phyloP scores from a whole-genome alignment of 2,888 invertebrate genomes.

The Pycnomerus fuliginosus region DNA sequence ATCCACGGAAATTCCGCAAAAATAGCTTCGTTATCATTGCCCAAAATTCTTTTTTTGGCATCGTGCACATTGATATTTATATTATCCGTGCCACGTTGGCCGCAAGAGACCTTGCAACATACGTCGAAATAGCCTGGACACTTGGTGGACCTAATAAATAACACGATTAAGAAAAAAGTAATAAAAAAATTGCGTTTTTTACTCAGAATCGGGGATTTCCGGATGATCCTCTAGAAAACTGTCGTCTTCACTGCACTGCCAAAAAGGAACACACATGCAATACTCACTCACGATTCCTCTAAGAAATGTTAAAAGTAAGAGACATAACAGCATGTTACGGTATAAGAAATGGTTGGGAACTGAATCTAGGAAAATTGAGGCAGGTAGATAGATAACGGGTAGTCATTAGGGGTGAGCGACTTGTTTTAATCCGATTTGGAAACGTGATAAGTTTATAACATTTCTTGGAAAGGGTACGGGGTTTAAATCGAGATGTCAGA shows the following conservation, averaged over 20 bases:
- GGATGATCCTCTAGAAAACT: slow-evolving; percentile 40
- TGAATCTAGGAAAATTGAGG: background rate
- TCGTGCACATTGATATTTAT: slow-evolving; percentile 2
- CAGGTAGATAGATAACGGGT: background rate
- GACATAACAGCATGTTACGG: background rate
- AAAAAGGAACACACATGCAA: slow-evolving; percentile 47
- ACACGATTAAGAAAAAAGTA: slow-evolving; percentile 38
- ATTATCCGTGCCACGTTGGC: slow-evolving; percentile 29
- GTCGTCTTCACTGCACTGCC: slow-evolving; percentile 46
- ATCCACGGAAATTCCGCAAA: slow-evolving; percentile 51
- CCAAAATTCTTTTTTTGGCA: slow-evolving; percentile 28
- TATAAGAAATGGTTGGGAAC: background rate
- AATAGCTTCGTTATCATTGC: slow-evolving; percentile 35
- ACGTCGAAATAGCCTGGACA: slow-evolving; percentile 42
- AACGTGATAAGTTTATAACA: too few species aligned
- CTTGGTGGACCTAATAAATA: slow-evolving; percentile 10
- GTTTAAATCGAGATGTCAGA: too few species aligned
- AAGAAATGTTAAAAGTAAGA: too few species aligned
- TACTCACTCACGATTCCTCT: slow-evolving; percentile 14
- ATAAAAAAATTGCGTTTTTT: slow-evolving; percentile 34
- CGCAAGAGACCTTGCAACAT: slow-evolving; percentile 45
- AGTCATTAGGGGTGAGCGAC: background rate
- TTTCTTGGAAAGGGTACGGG: too few species aligned
- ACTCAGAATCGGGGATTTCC: slow-evolving; percentile 40
- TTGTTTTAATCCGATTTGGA: background rate